Evolutionary conservation across 1,140 invertebrate genomes (phyloP), one percentile per base, ranked within the genome.

Genomic region (Leucophenga varia): DNA sequence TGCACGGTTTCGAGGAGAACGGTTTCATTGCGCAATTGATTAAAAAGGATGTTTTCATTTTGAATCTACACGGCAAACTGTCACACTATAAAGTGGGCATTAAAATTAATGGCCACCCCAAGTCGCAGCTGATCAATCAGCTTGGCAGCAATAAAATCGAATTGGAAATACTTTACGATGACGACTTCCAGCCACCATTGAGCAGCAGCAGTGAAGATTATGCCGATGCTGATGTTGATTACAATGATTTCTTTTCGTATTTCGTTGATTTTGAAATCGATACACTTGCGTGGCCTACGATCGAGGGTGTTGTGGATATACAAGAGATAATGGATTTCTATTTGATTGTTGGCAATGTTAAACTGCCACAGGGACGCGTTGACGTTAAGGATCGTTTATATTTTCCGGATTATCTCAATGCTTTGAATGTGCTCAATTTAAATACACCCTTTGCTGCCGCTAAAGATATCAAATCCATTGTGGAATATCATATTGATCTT

Each of bases 1-100:
- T 91, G 6, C 78, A 84, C 53, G 84, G 83, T 5, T 85, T 89
- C 41, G 80, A 88, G 57, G 83, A 89, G 64, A 88, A 85, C 57
- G 87, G 88, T 1, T 75, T 86, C 3, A 83, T 88, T 1, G 78
- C 82, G 0, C 89, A 89, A 63, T 75, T 89, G 17, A 39, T 77
- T 0, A 75, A 78, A 49, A 74, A 78, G 19, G 72, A 86, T 9
- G 80, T 81, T 38, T 75, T 90, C 17, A 84, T 90, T 49, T 82
- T 84, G 2, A 85, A 89, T 69, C 61, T 87, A 50, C 84, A 86
- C 9, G 57, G 86, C 0, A 80, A 82, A 52, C 61, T 89, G 16
- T 86, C 86, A 5, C 79, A 83, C 55, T 80, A 82, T 49, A 86
- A 59, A 36, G 65, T 84, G 13, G 84, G 84, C 8, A 61, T 82